Percentiles rank a stretch among this genome's conserved stretches.
Conservation (phyloP, 2,113 vertebrate species). For the Thymallus thymallus region DNA sequence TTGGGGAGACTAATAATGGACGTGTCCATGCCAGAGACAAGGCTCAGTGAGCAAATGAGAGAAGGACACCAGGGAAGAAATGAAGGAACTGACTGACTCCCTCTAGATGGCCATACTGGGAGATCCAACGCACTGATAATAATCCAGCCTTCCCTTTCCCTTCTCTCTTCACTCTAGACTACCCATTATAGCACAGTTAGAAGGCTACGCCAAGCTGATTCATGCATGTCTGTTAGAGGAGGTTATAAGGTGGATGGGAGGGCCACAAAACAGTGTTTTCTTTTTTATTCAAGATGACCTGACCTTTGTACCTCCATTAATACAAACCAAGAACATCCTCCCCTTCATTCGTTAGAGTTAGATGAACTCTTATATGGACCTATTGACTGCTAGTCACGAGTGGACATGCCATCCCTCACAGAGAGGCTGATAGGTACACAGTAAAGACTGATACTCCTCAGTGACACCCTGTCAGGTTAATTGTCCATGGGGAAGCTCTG, state of each 20-base stretch:
- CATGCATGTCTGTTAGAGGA: not conserved
- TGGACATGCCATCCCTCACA: not conserved
- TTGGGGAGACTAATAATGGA: slow-evolving; percentile 12
- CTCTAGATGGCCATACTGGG: not conserved
- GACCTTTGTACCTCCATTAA: not conserved
- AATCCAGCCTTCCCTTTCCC: too few species aligned
- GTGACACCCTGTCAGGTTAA: slow-evolving; percentile 13
- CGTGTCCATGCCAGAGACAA: slow-evolving; percentile 6
- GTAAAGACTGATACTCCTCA: slow-evolving; percentile 5
- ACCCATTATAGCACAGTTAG: too few species aligned
- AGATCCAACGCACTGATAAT: not conserved
- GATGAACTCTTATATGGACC: not conserved
- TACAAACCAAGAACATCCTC: not conserved
- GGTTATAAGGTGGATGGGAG: not conserved
- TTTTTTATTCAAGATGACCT: not conserved
- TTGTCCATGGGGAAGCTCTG: slow-evolving; percentile 3
- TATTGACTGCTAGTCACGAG: not conserved
- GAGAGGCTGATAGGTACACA: not conserved
- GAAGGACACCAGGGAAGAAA: not conserved
- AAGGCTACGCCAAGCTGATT: not conserved
- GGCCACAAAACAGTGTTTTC: not conserved
- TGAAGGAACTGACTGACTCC: not conserved
- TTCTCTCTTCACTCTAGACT: not conserved
- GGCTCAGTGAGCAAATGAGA: slow-evolving; percentile 6
- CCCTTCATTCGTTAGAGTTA: not conserved